These are phyloP conservation scores for Drosophila diplacantha DNA, from an alignment of 2,888 invertebrate species.

Conservation along the genomic window DNA sequence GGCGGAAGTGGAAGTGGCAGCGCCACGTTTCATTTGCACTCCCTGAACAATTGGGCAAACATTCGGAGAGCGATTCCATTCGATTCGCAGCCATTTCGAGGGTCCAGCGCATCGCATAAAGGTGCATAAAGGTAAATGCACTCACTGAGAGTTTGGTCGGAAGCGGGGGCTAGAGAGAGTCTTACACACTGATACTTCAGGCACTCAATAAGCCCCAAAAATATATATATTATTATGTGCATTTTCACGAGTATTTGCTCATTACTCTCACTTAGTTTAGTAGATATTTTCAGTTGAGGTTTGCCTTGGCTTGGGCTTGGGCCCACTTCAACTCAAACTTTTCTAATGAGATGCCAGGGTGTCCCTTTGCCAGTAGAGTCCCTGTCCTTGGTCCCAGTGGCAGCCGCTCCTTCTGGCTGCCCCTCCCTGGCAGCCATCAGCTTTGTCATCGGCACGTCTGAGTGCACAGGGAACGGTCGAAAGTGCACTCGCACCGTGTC, in stretches of 20 bases:
- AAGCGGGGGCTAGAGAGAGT: too few species aligned
- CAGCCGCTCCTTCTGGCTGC: slow-evolving; percentile 5
- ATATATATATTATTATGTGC: neutral
- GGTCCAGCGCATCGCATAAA: neutral
- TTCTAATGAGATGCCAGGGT: slow-evolving; percentile 19
- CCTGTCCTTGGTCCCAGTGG: slow-evolving; percentile 18
- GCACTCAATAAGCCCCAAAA: neutral
- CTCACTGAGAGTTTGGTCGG: neutral
- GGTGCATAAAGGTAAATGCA: slow-evolving; percentile 3
- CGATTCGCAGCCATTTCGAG: slow-evolving; percentile 3
- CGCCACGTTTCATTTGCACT: slow-evolving; percentile 62
- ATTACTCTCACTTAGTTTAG: too few species aligned
- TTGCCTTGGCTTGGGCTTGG: neutral
- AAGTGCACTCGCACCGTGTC: slow-evolving; percentile 6
- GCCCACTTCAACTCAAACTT: too few species aligned
- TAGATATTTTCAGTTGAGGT: neutral
- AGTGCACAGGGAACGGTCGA: slow-evolving; percentile 40
- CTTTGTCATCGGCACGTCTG: slow-evolving; percentile 43
- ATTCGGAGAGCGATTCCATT: slow-evolving; percentile 16
- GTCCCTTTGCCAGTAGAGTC: slow-evolving; percentile 1
- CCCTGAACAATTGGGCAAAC: slow-evolving; percentile 57
- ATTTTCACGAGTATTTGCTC: neutral
- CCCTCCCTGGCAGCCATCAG: slow-evolving; percentile 15
- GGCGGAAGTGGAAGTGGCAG: slow-evolving; percentile 32
- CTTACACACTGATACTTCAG: neutral